phyloP scores from a whole-genome alignment of 1,140 invertebrate genomes.

The Centruroides sculpturatus region DNA sequence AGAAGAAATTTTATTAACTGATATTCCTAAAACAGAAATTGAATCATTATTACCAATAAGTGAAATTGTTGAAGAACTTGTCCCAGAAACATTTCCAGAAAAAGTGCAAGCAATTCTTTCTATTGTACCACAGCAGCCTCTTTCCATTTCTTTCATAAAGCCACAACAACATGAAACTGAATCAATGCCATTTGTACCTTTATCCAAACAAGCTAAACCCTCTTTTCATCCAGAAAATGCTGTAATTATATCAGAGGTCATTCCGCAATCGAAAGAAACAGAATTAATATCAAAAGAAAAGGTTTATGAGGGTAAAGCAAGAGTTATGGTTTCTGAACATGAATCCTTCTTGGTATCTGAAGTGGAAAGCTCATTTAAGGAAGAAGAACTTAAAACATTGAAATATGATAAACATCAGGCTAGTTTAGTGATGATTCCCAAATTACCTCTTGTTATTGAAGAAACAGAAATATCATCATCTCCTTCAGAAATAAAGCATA shows the following conservation, averaged over 20 bases:
- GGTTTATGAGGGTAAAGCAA: neutral
- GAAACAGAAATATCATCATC: neutral
- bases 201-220: neutral
- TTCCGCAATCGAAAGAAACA: neutral
- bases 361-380: neutral
- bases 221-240: neutral
- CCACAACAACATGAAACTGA: neutral
- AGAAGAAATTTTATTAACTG: neutral
- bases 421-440: neutral
- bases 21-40: neutral
- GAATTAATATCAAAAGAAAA: neutral
- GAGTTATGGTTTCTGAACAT: neutral
- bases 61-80: constrained; percentile 10
- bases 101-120: constrained; percentile 3
- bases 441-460: neutral
- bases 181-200: neutral
- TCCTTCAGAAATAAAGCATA: neutral
- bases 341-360: neutral
- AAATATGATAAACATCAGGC: neutral
- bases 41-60: neutral
- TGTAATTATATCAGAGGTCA: neutral
- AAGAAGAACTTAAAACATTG: neutral
- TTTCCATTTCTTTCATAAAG: constrained; percentile 1
- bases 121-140: constrained; percentile 3
- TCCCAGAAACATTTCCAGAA: neutral